A percentile compares a stretch with the other conserved stretches of the same genome.
Evolutionary conservation across 2,797 vertebrate species (phyloP).

Genomic region (Pseudochromis fuscus): DNA sequence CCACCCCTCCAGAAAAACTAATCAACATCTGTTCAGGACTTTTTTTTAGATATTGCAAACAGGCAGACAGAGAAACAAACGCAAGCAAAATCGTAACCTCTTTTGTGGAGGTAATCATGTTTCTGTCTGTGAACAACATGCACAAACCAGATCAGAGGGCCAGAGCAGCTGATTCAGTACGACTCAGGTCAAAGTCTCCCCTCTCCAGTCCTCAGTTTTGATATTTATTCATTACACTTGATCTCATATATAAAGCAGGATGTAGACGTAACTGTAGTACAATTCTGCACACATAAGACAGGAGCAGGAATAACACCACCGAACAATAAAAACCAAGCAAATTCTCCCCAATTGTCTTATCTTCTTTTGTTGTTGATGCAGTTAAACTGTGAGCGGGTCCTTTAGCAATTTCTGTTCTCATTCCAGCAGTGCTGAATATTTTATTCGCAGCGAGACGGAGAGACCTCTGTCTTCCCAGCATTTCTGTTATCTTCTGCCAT

Average conservation of each 20-base stretch:
- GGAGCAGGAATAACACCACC: constrained; percentile 12
- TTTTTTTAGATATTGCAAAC: too few species aligned
- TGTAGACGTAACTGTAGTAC: neutral
- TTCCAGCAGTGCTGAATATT: constrained; percentile 56
- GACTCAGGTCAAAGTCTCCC: constrained; percentile 1
- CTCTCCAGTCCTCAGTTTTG: neutral
- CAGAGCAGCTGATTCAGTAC: neutral
- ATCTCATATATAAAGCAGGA: neutral
- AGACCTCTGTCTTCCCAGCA: constrained; percentile 42
- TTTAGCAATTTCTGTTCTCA: constrained; percentile 43
- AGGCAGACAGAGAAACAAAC: too few species aligned
- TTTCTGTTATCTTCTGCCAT: constrained; percentile 55
- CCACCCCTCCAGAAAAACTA: constrained; percentile 83
- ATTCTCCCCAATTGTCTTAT: constrained; percentile 21
- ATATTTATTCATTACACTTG: neutral
- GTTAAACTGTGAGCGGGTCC: constrained; percentile 48
- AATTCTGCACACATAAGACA: constrained; percentile 24
- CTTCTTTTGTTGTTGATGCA: constrained; percentile 44
- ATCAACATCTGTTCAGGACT: too few species aligned
- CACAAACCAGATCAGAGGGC: neutral
- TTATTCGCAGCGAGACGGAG: constrained; percentile 45
- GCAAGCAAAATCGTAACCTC: too few species aligned
- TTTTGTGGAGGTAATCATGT: too few species aligned
- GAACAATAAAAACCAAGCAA: constrained; percentile 31
- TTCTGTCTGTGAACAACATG: neutral